These are phyloP conservation scores for Tromatobia lineatoria DNA, from an alignment of 2,888 invertebrate species.

Conservation along the genomic window DNA sequence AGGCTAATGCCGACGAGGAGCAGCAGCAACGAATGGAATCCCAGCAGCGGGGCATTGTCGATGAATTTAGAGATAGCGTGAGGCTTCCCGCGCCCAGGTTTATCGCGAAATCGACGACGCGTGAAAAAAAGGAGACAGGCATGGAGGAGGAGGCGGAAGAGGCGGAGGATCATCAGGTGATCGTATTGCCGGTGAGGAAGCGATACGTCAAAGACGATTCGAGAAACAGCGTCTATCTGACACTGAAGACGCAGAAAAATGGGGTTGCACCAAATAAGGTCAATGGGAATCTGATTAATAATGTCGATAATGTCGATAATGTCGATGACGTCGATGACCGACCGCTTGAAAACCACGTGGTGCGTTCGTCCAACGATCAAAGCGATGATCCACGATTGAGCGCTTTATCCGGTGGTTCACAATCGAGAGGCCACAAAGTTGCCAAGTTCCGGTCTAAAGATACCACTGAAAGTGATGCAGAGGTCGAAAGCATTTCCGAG, in stretches of 20 bases:
- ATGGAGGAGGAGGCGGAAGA: not conserved
- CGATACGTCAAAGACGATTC: slow-evolving; percentile 81
- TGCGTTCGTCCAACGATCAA: slow-evolving; percentile 38
- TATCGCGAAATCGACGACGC: not conserved
- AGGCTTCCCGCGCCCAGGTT: slow-evolving; percentile 78
- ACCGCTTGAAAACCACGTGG: not conserved
- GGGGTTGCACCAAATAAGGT: slow-evolving; percentile 24
- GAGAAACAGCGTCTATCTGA: slow-evolving; percentile 81
- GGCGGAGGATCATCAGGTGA: slow-evolving; percentile 72
- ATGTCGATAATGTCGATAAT: slow-evolving; percentile 30
- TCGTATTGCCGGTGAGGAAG: slow-evolving; percentile 80
- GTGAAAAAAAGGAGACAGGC: no score
- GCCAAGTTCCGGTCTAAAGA: slow-evolving; percentile 76
- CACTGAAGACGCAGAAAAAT: slow-evolving; percentile 75
- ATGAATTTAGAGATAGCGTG: slow-evolving; percentile 81
- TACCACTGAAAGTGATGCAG: slow-evolving; percentile 74
- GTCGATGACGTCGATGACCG: not conserved
- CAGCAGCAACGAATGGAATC: slow-evolving; percentile 44
- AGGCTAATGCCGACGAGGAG: slow-evolving; percentile 59
- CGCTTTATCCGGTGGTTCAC: slow-evolving; percentile 36
- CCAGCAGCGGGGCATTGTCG: slow-evolving; percentile 63
- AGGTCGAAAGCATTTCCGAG: slow-evolving; percentile 73
- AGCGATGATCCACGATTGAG: slow-evolving; percentile 37
- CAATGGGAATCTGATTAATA: slow-evolving; percentile 41
- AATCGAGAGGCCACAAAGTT: slow-evolving; percentile 59